phyloP scores from a whole-genome alignment of 2,113 vertebrate genomes.

The Coturnix japonica region DNA sequence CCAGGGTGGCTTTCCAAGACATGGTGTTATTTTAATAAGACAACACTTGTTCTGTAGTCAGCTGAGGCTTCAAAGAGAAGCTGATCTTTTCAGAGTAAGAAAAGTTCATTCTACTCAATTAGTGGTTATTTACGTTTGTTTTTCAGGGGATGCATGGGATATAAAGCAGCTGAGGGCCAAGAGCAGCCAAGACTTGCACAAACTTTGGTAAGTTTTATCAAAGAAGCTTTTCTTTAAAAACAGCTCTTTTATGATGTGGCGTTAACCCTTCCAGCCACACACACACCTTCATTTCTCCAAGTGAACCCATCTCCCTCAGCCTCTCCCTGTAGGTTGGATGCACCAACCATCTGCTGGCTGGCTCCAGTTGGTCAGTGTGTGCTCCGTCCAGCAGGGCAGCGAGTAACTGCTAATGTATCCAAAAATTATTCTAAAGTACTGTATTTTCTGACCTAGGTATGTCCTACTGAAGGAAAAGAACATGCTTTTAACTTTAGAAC shows the following conservation, averaged over 20 bases:
- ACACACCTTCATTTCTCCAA: not conserved
- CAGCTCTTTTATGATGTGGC: not conserved
- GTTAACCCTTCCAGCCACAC: not conserved
- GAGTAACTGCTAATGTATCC: not conserved
- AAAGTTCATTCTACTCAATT: not conserved
- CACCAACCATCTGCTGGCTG: not conserved
- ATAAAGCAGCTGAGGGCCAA: slow-evolving; percentile 89
- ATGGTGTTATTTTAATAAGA: not conserved
- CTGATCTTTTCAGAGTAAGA: not conserved
- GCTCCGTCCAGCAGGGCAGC: not conserved
- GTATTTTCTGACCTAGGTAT: slow-evolving; percentile 84
- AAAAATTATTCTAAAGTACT: not conserved
- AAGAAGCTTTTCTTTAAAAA: not conserved
- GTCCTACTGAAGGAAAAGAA: slow-evolving; percentile 96
- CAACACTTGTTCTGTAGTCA: not conserved
- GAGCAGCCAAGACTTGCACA: slow-evolving; percentile 95
- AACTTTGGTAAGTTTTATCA: slow-evolving; percentile 86
- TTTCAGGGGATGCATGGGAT: slow-evolving; percentile 91
- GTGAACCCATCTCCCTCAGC: not conserved
- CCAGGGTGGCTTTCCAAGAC: not conserved
- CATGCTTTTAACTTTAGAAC: slow-evolving; percentile 92
- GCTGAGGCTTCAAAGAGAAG: not conserved
- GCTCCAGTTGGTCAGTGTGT: not conserved
- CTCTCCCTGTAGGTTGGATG: not conserved
- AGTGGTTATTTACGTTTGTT: not conserved